A percentile compares a stretch with the other conserved stretches of the same genome.
phyloP scores from a whole-genome alignment of 2,888 invertebrate genomes.

The Volucella inanis region DNA sequence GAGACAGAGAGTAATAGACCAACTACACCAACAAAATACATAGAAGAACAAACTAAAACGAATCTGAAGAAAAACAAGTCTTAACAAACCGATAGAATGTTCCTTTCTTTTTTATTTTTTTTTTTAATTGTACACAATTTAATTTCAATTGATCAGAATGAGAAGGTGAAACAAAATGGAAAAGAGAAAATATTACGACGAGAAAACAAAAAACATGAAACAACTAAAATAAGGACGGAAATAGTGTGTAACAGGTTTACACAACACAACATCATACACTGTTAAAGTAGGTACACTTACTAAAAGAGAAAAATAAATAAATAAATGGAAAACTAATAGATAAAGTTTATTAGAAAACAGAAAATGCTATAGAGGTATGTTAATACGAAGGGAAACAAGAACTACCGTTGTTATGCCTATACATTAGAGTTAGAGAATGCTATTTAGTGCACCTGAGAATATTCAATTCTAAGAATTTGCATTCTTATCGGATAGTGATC shows the following conservation, averaged over 20 bases:
- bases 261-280: slow-evolving; percentile 43
- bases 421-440: background rate
- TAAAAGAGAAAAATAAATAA: background rate
- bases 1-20: slow-evolving; percentile 3
- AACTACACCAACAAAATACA: slow-evolving; percentile 7
- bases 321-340: background rate
- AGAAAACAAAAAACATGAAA: slow-evolving; percentile 30
- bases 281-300: background rate
- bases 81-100: slow-evolving; percentile 31
- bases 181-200: background rate
- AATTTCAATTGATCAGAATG: slow-evolving; percentile 43
- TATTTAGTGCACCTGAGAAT: slow-evolving; percentile 13
- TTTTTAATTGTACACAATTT: slow-evolving; percentile 11
- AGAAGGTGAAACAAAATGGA: slow-evolving; percentile 40
- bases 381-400: slow-evolving; percentile 1
- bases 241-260: slow-evolving; percentile 69
- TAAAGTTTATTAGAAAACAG: slow-evolving; percentile 1
- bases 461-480: slow-evolving; percentile 1
- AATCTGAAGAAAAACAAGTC: background rate
- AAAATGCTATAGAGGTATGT: background rate
- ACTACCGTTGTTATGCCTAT: slow-evolving; percentile 26
- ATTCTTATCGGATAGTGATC: background rate
- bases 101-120: slow-evolving; percentile 31
- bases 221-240: slow-evolving; percentile 66
- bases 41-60: background rate